These are phyloP conservation scores for Torymus auratus DNA, from an alignment of 2,888 invertebrate genomes.

Conservation along the genomic window DNA sequence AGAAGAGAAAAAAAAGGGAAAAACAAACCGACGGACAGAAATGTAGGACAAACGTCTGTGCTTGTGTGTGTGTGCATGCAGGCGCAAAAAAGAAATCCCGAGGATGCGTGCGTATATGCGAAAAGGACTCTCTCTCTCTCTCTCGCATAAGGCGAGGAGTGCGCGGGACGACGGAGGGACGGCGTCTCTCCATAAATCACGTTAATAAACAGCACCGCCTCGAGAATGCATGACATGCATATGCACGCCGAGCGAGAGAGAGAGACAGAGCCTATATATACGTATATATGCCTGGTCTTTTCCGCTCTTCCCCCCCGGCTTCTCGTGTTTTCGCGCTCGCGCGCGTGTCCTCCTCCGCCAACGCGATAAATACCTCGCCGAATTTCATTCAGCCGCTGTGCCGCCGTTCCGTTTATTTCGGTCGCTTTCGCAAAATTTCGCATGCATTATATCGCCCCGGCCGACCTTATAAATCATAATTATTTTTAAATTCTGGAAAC, in stretches of 20 bases:
- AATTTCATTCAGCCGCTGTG: conserved; percentile 36
- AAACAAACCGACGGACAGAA: conserved; percentile 49
- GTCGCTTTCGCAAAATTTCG: not conserved
- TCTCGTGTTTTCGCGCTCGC: conserved; percentile 40
- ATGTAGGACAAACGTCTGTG: conserved; percentile 56
- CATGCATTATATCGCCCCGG: not conserved
- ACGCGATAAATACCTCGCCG: conserved; percentile 50
- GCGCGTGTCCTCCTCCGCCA: conserved; percentile 28
- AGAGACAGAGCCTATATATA: conserved; percentile 19
- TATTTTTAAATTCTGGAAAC: not conserved
- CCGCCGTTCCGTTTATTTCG: not conserved
- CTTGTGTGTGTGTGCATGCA: not conserved
- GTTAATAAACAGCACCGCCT: conserved; percentile 66
- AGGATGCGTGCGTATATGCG: conserved; percentile 48
- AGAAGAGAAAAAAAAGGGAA: not conserved
- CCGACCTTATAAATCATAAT: no score
- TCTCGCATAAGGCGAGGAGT: conserved; percentile 27
- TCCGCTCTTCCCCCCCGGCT: conserved; percentile 38
- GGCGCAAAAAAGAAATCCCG: conserved; percentile 38
- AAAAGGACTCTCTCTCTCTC: conserved; percentile 40
- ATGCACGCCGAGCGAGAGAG: conserved; percentile 30
- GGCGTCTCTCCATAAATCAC: conserved; percentile 68
- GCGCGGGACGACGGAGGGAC: conserved; percentile 29
- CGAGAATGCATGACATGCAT: conserved; percentile 58
- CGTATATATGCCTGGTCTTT: conserved; percentile 38